These are phyloP conservation scores for Eumerus sabulonum DNA, from an alignment of 2,888 invertebrate species.

Conservation along the genomic window DNA sequence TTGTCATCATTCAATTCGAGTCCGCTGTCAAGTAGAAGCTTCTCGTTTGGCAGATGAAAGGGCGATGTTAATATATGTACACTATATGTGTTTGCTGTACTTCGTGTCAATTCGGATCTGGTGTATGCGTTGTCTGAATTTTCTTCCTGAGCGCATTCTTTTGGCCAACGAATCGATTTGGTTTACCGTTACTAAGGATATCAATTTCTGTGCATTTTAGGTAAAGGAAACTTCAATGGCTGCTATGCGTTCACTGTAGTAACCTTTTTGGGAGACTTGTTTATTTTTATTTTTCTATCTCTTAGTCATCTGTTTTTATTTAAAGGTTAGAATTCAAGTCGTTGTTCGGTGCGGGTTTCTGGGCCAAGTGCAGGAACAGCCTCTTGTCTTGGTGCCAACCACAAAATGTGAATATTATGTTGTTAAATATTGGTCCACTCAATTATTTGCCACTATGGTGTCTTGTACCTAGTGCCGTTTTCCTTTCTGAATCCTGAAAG, in stretches of 20 bases:
- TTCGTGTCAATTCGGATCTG: constrained; percentile 50
- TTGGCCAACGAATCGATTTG: constrained; percentile 40
- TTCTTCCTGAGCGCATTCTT: constrained; percentile 32
- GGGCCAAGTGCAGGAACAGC: constrained; percentile 54
- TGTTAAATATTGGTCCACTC: constrained; percentile 25
- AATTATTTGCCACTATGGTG: neutral
- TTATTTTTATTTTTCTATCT: constrained; percentile 20
- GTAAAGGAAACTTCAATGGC: constrained; percentile 62
- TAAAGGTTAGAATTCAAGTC: constrained; percentile 63
- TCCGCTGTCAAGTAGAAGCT: constrained; percentile 55
- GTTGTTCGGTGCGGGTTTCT: constrained; percentile 37
- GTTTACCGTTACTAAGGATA: constrained; percentile 30
- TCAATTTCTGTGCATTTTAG: constrained; percentile 17
- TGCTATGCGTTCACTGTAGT: constrained; percentile 38
- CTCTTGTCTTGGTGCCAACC: constrained; percentile 41
- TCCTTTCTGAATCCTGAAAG: too few relatives aligned
- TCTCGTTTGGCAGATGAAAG: constrained; percentile 35
- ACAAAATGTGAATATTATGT: constrained; percentile 63
- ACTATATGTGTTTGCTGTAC: constrained; percentile 5
- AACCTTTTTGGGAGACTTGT: constrained; percentile 37
- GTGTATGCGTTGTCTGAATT: constrained; percentile 25
- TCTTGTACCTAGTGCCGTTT: constrained; percentile 7
- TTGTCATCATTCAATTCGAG: constrained; percentile 53
- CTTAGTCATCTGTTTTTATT: constrained; percentile 31
- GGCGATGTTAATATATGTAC: constrained; percentile 5